A percentile compares a stretch with the other conserved stretches of the same genome.
Evolutionary conservation across 30 jellyfish, hydroid and myxozoan species (phyloP).

Genomic region (Rhopilema esculentum): DNA sequence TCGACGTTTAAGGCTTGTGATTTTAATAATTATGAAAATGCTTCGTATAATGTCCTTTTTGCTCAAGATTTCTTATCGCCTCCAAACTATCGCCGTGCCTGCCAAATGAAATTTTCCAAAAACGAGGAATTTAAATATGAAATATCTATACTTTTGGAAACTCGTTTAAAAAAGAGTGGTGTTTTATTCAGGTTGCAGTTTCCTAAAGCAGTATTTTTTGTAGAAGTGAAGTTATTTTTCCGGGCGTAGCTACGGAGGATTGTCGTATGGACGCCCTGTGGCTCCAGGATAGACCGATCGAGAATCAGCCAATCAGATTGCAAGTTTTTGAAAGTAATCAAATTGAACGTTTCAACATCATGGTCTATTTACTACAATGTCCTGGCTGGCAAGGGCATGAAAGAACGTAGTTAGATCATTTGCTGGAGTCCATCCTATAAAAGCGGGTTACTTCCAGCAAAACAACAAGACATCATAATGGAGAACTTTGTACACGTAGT

Average conservation of each 20-base stretch:
- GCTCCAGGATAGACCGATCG: constrained; percentile 50
- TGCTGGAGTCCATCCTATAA: background rate
- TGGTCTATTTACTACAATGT: background rate
- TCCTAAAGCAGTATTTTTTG: too few relatives aligned
- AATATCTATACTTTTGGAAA: too few relatives aligned
- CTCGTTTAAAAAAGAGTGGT: too few relatives aligned
- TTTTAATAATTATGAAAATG: too few relatives aligned
- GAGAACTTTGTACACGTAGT: background rate
- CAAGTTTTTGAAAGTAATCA: background rate
- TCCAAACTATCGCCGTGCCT: too few relatives aligned
- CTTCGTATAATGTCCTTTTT: too few relatives aligned
- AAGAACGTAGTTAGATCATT: background rate
- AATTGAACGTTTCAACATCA: constrained; percentile 18
- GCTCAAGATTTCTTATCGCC: too few relatives aligned
- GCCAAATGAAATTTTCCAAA: too few relatives aligned
- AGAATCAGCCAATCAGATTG: constrained; percentile 52
- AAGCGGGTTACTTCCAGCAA: background rate
- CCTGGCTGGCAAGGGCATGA: background rate
- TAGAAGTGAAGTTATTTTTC: background rate
- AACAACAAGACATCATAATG: background rate
- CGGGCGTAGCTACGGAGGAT: background rate
- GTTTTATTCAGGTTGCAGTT: too few relatives aligned
- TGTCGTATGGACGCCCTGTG: constrained; percentile 57
- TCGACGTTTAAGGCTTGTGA: too few relatives aligned
- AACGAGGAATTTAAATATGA: too few relatives aligned